Conservation (phyloP, 2,113 vertebrate genomes). For the Cyanoderma ruficeps region DNA sequence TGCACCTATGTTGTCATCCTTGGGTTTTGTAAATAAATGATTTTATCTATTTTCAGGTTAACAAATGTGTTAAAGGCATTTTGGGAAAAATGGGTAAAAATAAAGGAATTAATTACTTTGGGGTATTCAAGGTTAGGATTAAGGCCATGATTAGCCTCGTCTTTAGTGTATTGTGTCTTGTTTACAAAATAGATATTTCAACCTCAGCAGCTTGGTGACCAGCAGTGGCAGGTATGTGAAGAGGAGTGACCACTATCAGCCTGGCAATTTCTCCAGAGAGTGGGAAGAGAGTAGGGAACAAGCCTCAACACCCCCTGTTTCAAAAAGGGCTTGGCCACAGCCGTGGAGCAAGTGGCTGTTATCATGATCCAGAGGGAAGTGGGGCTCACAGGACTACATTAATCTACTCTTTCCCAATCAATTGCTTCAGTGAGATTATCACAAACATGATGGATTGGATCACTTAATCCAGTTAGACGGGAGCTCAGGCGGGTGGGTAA, state of each 20-base stretch:
- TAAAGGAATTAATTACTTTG: neutral
- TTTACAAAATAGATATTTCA: neutral
- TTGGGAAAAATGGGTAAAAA: neutral
- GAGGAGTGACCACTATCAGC: neutral
- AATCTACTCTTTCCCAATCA: slow-evolving; percentile 11
- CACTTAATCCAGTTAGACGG: neutral
- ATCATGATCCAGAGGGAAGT: neutral
- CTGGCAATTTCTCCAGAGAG: neutral
- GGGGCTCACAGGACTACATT: neutral
- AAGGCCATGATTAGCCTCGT: neutral
- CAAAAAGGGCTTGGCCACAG: neutral
- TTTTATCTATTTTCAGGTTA: neutral
- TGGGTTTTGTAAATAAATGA: neutral
- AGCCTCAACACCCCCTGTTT: neutral
- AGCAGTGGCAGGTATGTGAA: neutral
- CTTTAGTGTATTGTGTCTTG: neutral
- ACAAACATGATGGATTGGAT: slow-evolving; percentile 28
- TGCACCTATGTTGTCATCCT: neutral
- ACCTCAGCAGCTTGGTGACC: neutral
- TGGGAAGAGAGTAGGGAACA: neutral
- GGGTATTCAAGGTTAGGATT: neutral
- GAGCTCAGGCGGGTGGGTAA: neutral
- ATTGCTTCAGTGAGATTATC: slow-evolving; percentile 35
- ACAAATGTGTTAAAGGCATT: neutral
- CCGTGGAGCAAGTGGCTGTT: neutral